Conservation (phyloP, 2,797 vertebrate genomes). For the Galagoides demidoff region DNA sequence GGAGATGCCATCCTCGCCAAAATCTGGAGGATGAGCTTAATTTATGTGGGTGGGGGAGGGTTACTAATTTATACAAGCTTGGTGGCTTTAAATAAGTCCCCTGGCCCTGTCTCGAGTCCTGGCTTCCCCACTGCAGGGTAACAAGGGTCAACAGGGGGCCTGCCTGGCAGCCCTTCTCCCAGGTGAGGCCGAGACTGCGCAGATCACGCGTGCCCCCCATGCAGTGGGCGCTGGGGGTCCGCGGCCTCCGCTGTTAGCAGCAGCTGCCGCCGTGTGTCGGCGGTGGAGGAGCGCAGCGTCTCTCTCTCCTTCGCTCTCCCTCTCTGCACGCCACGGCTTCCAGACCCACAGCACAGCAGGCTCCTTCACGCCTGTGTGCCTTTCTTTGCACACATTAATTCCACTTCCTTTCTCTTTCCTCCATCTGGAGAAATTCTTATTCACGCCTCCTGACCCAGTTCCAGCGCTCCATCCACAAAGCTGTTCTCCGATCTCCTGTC, state of each 20-base stretch:
- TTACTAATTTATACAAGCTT: neutral
- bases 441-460: neutral
- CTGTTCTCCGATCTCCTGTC: neutral
- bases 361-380: neutral
- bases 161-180: too few species aligned
- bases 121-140: neutral
- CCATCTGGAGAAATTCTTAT: neutral
- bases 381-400: neutral
- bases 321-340: neutral
- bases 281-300: accelerated
- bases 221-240: neutral
- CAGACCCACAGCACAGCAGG: accelerated
- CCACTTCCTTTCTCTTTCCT: neutral
- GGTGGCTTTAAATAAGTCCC: neutral
- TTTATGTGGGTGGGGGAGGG: neutral
- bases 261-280: neutral
- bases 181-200: neutral
- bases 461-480: neutral
- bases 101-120: too few species aligned
- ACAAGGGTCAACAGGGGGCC: neutral
- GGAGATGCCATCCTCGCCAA: neutral
- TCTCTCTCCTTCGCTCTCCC: neutral
- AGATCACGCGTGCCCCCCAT: too few species aligned
- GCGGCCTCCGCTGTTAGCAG: accelerated
- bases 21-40: neutral